Conservation (phyloP, 2,888 invertebrate species). For the Scaptomyza flava region DNA sequence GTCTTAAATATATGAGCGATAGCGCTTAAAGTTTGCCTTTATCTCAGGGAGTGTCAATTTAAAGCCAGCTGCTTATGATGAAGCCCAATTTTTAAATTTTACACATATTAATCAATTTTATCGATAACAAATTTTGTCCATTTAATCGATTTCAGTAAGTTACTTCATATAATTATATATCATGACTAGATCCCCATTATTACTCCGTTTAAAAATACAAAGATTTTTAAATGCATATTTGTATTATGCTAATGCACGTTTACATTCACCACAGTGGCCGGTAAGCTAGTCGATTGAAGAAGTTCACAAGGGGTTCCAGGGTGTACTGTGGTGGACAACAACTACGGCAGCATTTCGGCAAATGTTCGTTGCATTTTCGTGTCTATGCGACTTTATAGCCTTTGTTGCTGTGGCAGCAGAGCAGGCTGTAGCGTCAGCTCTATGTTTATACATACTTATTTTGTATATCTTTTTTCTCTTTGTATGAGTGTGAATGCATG, state of each 20-base stretch:
- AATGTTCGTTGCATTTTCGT: constrained; percentile 67
- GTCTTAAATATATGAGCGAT: too few relatives aligned
- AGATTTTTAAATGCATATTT: too few relatives aligned
- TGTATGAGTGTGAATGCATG: constrained; percentile 9
- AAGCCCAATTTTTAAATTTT: too few relatives aligned
- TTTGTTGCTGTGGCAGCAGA: constrained; percentile 47
- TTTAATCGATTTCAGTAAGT: too few relatives aligned
- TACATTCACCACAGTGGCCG: constrained; percentile 46
- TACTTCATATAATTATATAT: too few relatives aligned
- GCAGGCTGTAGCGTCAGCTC: constrained; percentile 33
- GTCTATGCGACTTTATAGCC: constrained; percentile 33
- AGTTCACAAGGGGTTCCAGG: constrained; percentile 56
- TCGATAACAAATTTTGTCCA: too few relatives aligned
- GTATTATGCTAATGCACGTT: neutral
- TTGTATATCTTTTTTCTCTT: constrained; percentile 61
- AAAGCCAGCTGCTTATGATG: too few relatives aligned
- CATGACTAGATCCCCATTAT: too few relatives aligned
- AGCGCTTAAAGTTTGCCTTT: too few relatives aligned
- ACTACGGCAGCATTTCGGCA: constrained; percentile 60
- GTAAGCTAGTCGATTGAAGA: constrained; percentile 57
- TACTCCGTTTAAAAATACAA: too few relatives aligned
- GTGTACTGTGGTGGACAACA: constrained; percentile 44
- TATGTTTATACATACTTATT: constrained; percentile 30
- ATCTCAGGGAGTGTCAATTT: too few relatives aligned
- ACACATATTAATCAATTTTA: too few relatives aligned